Evolutionary conservation across 2,113 vertebrate species (phyloP).

Genomic region (Phalacrocorax aristotelis): DNA sequence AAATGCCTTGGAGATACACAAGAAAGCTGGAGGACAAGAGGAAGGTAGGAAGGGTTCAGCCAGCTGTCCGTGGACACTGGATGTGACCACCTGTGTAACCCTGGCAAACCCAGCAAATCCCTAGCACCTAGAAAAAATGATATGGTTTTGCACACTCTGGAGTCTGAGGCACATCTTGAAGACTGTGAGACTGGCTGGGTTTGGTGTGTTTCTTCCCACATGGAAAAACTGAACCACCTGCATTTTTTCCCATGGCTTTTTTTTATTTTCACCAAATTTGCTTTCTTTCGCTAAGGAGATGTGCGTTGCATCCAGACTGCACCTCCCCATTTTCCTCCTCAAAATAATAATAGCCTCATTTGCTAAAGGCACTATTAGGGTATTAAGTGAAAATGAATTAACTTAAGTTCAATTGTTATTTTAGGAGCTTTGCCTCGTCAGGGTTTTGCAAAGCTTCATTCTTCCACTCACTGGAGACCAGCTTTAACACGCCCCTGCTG

Average conservation of each 20-base stretch:
- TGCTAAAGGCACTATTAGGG: conserved; percentile 57
- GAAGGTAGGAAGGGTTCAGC: not conserved
- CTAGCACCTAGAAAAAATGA: not conserved
- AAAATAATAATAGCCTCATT: conserved; percentile 63
- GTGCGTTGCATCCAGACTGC: not conserved
- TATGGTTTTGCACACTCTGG: not conserved
- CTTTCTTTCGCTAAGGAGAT: not conserved
- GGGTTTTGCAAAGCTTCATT: conserved; percentile 62
- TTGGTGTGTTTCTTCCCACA: not conserved
- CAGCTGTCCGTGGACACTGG: fast-evolving
- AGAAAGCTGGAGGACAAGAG: not conserved
- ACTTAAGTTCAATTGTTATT: conserved; percentile 70
- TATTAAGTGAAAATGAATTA: conserved; percentile 72
- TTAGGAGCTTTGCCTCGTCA: conserved; percentile 64
- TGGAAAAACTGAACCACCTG: not conserved
- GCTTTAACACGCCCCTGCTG: conserved; percentile 70
- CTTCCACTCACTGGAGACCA: conserved; percentile 43
- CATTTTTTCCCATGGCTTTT: not conserved
- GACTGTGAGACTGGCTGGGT: not conserved
- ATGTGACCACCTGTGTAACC: not conserved
- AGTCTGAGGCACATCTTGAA: not conserved
- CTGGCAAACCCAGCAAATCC: not conserved
- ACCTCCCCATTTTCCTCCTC: conserved; percentile 26
- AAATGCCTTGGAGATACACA: not conserved
- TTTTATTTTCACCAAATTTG: not conserved